Evolutionary conservation across 2,797 vertebrate species (phyloP), one percentile per base, ranked within the genome.

Genomic region (Pampus argenteus): DNA sequence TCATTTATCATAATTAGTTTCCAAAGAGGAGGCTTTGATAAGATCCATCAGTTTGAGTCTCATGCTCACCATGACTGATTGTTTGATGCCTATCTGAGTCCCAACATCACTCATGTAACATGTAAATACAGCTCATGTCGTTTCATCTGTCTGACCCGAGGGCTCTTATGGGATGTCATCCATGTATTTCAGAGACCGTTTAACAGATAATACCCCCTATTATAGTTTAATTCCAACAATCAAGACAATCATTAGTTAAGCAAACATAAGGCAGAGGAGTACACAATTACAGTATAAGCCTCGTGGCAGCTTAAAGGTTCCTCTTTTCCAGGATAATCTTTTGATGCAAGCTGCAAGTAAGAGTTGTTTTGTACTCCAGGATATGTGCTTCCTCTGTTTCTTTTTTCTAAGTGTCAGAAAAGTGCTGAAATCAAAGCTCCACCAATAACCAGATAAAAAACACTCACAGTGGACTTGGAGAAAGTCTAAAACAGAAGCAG

Each of bases 401-500:
- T 44, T 66, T 9, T 9, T 40, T 5, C 18, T 13, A 47, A 66
- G 59, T 38, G 22, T 65, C 57, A 47, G n/a, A 60, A 63, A 55
- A 57, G 34, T 1, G 18, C 25, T 50, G 56, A 44, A 59, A 5
- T 36, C 15, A 81, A 71, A 71, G 11, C 34, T 6, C 38, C 10
- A 17, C 20, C 9, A 49, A n/a, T 6, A 66, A 63, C 31, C 58
- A 36, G 31, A 55, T 26, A 23, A 74, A 74, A 78, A 61, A 36
- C 13, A 44, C 31, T 48, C 71, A 47, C 63, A 52, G 61, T 11
- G 63, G 38, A 71, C 42, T 44, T 1, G n/a, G n/a, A 64, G 64
- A 58, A 66, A 72, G 78, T 74, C 64, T 55, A 54, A 80, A 86
- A 88, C 82, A 89, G 79, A 83, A 72, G 81, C 59, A 83, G 76